Evolutionary conservation across 1,140 invertebrate species (phyloP), one percentile per base, ranked within the genome.

Genomic region (Eupristina koningsbergeri): DNA sequence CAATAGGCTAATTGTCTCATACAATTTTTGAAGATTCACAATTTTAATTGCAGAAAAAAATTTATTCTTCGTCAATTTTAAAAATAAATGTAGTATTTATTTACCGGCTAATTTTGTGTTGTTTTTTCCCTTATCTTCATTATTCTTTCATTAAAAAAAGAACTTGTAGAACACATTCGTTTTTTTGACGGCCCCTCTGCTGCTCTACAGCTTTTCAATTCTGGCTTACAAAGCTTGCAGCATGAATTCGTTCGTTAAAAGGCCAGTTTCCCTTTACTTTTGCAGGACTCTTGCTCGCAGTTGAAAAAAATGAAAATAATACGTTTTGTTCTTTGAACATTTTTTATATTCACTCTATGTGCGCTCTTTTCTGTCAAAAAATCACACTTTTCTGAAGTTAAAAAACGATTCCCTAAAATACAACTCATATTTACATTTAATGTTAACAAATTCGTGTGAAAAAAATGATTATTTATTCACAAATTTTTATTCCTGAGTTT

Each of bases 231-330:
- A 75, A 82, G 71, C 69, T 81, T 17, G 64, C 64, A 36, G 78
- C 53, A 63, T 81, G 69, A 81, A 74, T 81, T 81, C 69, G 80
- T 81, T 74, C 69, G 69, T 74, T 81, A 81, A 81, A 81, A 81
- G 80, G 50, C 36, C 58, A 64, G 75, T 39, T 75, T 76, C 41
- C 80, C 41, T 76, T 82, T 64, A 73, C 71, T 82, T 82, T 75
- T 76, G 41, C 39, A 31, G n/a, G 58, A 82, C 41, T 61, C 71
- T 63, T 50, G 39, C 15, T 29, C 69, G 6, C 13, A 29, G 39
- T n/a, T 45, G 41, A 8, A 39, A 71, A 80, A 22, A 69, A 58
- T 26, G 67, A 80, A 80, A 80, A 69, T 80, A 80, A 80, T 80
- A 47, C 41, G 29, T 80, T 80, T 80, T 58, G 29, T 71, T 71